phyloP scores from a whole-genome alignment of 1,140 invertebrate genomes.

The Daktulosphaira vitifoliae region DNA sequence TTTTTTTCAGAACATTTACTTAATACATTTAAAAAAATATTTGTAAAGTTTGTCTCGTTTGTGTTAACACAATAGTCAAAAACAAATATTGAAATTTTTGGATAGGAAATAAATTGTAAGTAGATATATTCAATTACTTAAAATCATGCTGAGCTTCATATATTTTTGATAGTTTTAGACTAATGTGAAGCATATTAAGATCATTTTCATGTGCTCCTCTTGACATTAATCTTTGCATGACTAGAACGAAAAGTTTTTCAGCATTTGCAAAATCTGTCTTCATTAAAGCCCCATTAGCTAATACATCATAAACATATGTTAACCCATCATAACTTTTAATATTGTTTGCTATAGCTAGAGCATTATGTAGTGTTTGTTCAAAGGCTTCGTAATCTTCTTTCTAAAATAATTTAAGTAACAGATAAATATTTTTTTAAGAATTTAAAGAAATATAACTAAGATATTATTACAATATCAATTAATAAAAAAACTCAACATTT shows the following conservation, averaged over 20 bases:
- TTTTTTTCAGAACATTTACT: too few relatives aligned
- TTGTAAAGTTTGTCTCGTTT: too few relatives aligned
- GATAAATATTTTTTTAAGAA: too few relatives aligned
- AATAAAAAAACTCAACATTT: too few relatives aligned
- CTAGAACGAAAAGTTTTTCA: conserved; percentile 69
- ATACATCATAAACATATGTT: conserved; percentile 78
- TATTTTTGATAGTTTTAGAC: conserved; percentile 65
- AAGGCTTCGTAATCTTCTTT: conserved; percentile 67
- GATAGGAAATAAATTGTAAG: too few relatives aligned
- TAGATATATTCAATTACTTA: conserved; percentile 41
- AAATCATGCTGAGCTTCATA: conserved; percentile 54
- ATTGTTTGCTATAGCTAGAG: conserved; percentile 72
- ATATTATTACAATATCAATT: too few relatives aligned
- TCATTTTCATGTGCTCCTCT: conserved; percentile 62
- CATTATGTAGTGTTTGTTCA: conserved; percentile 73
- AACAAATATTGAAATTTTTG: too few relatives aligned
- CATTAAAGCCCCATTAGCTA: conserved; percentile 82
- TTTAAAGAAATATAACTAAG: too few relatives aligned
- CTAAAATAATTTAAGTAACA: conserved; percentile 44
- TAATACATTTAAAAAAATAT: too few relatives aligned
- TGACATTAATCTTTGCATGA: conserved; percentile 65
- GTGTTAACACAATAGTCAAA: too few relatives aligned
- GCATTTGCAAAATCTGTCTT: conserved; percentile 68
- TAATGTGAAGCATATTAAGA: conserved; percentile 64
- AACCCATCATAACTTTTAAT: conserved; percentile 62